A percentile compares a stretch with the other conserved stretches of the same genome.
These are phyloP conservation scores for Fistularia tabacaria DNA, from an alignment of 2,797 vertebrate genomes.

Conservation along the genomic window DNA sequence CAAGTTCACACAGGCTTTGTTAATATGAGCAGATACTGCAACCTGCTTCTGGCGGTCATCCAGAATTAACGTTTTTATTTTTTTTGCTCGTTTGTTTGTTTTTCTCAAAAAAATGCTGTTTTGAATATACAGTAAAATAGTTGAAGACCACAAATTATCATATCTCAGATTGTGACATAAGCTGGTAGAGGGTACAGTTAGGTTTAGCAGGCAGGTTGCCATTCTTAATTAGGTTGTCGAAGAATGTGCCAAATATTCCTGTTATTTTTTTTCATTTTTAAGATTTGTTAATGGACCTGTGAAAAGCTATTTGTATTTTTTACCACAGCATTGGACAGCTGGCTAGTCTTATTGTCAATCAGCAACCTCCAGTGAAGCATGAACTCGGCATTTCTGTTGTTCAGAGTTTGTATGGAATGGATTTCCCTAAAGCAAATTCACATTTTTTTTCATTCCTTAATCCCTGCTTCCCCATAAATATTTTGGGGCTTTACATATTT, in stretches of 20 bases:
- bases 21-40: background rate
- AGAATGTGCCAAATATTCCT: conserved; percentile 35
- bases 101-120: no score
- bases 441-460: conserved; percentile 20
- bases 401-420: conserved; percentile 15
- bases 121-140: no score
- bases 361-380: conserved; percentile 18
- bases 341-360: conserved; percentile 31
- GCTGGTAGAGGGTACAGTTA: conserved; percentile 38
- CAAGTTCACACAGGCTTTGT: conserved; percentile 2
- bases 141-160: conserved; percentile 28
- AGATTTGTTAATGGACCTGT: conserved; percentile 11
- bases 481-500: conserved; percentile 45
- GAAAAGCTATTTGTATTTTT: conserved; percentile 31
- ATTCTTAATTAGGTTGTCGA: conserved; percentile 44
- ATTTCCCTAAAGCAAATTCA: conserved; percentile 23
- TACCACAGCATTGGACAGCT: conserved; percentile 14
- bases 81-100: no score
- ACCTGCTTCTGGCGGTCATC: background rate
- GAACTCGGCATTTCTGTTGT: conserved; percentile 36
- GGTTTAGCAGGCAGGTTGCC: conserved; percentile 19
- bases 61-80: background rate
- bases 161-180: conserved; percentile 31
- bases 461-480: conserved; percentile 32
- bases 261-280: conserved; percentile 9